These are phyloP conservation scores for Cephus spinipes DNA, from an alignment of 2,888 invertebrate species.

Conservation along the genomic window DNA sequence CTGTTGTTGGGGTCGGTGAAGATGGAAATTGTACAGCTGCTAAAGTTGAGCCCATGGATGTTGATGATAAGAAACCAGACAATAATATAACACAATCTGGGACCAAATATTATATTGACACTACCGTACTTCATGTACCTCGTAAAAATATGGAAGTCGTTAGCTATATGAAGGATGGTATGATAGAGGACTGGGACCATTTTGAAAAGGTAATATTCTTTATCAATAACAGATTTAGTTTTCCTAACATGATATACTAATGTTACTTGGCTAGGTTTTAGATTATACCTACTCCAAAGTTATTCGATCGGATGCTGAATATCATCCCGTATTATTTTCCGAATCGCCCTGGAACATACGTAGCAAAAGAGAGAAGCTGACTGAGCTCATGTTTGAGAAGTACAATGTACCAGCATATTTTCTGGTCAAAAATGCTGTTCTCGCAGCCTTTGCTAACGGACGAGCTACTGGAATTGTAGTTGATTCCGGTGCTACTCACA, in stretches of 20 bases:
- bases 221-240: neutral
- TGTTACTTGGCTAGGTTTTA: constrained; percentile 63
- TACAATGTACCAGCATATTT: constrained; percentile 99
- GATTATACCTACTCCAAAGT: constrained; percentile 95
- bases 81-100: constrained; percentile 75
- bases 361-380: constrained; percentile 92
- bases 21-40: constrained; percentile 70
- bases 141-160: constrained; percentile 89
- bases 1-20: constrained; percentile 89
- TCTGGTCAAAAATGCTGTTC: constrained; percentile 96
- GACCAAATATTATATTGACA: constrained; percentile 90
- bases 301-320: constrained; percentile 93
- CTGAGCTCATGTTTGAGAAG: constrained; percentile 98
- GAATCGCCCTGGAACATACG: constrained; percentile 97
- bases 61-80: constrained; percentile 81
- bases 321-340: constrained; percentile 97
- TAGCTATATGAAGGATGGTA: constrained; percentile 97
- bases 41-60: constrained; percentile 74
- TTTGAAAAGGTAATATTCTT: constrained; percentile 85
- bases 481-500: constrained; percentile 97
- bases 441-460: constrained; percentile 98
- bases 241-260: neutral
- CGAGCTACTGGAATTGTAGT: constrained; percentile 88
- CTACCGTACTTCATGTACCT: constrained; percentile 91
- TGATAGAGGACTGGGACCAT: constrained; percentile 99